Conservation (phyloP, 2,888 invertebrate genomes). For the Gastracanthus pulcherrimus region DNA sequence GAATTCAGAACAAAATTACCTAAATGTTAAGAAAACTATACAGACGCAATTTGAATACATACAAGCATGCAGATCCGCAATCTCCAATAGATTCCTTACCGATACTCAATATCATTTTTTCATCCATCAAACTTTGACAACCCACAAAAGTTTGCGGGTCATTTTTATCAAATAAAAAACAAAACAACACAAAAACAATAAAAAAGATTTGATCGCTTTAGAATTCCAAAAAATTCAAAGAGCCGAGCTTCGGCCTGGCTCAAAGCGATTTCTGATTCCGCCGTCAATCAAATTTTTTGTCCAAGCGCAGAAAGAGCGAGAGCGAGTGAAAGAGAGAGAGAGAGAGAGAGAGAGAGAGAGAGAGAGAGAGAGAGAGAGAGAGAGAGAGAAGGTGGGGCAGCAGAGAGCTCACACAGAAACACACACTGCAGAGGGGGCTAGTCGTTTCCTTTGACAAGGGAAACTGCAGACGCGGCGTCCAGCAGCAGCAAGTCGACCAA, state of each 20-base stretch:
- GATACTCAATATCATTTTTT: too few relatives aligned
- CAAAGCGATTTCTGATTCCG: constrained; percentile 46
- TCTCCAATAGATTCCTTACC: too few relatives aligned
- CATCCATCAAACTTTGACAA: too few relatives aligned
- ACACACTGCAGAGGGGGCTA: neutral
- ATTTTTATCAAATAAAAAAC: neutral
- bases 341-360: too few relatives aligned
- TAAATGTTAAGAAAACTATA: too few relatives aligned
- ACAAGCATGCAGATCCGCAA: too few relatives aligned
- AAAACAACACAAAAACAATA: neutral
- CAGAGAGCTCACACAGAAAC: neutral
- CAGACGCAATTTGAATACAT: too few relatives aligned
- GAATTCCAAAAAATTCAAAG: neutral
- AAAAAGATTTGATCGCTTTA: neutral
- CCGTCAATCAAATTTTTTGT: constrained; percentile 39
- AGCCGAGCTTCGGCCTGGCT: neutral
- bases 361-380: too few relatives aligned
- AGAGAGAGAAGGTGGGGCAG: too few relatives aligned
- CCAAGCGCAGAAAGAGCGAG: too few relatives aligned
- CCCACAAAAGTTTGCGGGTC: neutral
- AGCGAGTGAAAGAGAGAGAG: too few relatives aligned
- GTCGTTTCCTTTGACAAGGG: constrained; percentile 38
- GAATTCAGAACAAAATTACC: too few relatives aligned
- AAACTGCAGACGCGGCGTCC: constrained; percentile 23
- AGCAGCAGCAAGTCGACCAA: neutral